Base-by-base conservation (phyloP, 2,113 vertebrate species). In the Gallinago undulata region DNA sequence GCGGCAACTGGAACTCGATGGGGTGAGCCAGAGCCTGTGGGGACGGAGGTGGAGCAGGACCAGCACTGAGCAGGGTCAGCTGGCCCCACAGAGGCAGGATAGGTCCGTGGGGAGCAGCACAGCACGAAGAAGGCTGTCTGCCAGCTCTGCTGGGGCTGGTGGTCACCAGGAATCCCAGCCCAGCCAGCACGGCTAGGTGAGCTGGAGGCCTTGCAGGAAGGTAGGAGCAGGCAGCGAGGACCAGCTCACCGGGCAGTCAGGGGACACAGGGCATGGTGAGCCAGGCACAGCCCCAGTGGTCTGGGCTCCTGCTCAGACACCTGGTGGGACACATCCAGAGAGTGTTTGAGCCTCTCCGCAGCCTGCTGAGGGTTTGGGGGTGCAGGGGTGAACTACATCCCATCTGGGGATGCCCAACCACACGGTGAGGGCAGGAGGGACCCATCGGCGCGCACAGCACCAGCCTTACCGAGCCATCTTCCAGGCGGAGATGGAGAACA, bases 391-490 rank as follows among this genome's bases (percentile, higher is more conserved):
- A 48, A 22, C 30, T 9, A 2, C 10, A 15, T 33, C 55, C 64
- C 28, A 19, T 7, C 56, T 37, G 13, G 9, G 9, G 25, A 30
- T 23, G 17, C 9, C 47, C 11, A 0, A 3, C 31, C 19, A 2
- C 0, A 0, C 3, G 4, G 22, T 25, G 14, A 85, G 30, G 33
- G 27, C 60, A 43, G 72, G 37, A 37, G 19, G 55, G 33, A 33
- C 33, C 63, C 2, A 0, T 11, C 3, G 64, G 8, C 30, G 66
- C 28, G 30, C 35, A 3, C 35, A 24, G 63, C 55, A 41, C 68
- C 78, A 60, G 59, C 64, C 92, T 97, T 90, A 98, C 98, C 62
- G 90, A 97, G 94, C 98, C 98, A 87, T 98, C 92, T 10, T 88
- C 83, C 84, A 98, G 97, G 91, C 89, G 56, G 9, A 98, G 97